Conservation (phyloP, 2,113 vertebrate genomes). For the Sakesphorus luctuosus region DNA sequence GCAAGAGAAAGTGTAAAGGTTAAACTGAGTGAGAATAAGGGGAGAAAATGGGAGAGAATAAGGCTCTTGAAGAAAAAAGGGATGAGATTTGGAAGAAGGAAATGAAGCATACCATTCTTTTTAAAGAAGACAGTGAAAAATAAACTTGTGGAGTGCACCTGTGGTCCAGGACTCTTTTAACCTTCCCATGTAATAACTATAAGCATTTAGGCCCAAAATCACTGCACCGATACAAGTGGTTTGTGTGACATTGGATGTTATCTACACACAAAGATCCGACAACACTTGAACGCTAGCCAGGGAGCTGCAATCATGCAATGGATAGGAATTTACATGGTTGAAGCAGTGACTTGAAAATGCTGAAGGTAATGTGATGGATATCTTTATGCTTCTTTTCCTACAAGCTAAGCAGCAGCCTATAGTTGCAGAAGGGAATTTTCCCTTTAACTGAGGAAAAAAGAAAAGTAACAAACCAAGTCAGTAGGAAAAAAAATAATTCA, state of each 20-base stretch:
- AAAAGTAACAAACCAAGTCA: neutral
- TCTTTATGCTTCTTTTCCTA: neutral
- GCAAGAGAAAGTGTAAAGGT: neutral
- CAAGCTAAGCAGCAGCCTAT: neutral
- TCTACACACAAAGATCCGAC: neutral
- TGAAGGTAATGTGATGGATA: neutral
- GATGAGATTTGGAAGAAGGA: neutral
- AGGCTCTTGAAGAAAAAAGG: neutral
- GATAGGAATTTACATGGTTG: neutral
- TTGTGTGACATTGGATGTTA: neutral
- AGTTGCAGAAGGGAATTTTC: neutral
- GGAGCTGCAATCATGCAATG: neutral
- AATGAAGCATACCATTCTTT: neutral
- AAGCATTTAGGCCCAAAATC: neutral
- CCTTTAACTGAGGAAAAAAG: neutral
- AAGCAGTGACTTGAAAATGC: neutral
- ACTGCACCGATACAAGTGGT: accelerated
- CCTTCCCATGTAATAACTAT: neutral
- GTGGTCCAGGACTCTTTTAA: neutral
- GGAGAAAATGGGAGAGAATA: neutral
- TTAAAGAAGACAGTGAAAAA: neutral
- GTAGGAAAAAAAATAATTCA: neutral
- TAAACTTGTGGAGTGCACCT: neutral
- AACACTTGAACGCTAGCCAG: neutral
- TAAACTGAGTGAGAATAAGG: neutral